These are phyloP conservation scores for Chloroclysta siterata DNA, from an alignment of 2,888 invertebrate species.

Conservation along the genomic window DNA sequence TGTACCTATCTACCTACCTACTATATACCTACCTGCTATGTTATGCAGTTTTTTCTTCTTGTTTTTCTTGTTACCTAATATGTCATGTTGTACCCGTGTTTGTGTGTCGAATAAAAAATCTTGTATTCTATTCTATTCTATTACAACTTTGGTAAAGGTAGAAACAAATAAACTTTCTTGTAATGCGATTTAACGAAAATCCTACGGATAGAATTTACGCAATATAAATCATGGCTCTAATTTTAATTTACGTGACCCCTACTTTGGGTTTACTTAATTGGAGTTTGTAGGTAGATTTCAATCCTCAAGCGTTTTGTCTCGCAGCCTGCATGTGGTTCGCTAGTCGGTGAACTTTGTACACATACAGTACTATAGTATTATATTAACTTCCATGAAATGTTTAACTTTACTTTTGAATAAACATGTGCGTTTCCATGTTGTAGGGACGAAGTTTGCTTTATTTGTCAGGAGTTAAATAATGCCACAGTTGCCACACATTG, in stretches of 20 bases:
- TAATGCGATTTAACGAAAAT: background rate
- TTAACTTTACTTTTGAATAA: conserved; percentile 36
- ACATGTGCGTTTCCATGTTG: conserved; percentile 30
- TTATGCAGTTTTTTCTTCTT: too few species aligned
- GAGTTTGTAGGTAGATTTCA: conserved; percentile 25
- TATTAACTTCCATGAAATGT: conserved; percentile 37
- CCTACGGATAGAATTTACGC: background rate
- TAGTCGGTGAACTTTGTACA: conserved; percentile 27
- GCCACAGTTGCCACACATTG: background rate
- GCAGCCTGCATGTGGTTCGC: conserved; percentile 11
- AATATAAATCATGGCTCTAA: conserved; percentile 24
- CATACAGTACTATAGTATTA: conserved; percentile 13
- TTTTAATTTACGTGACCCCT: conserved; percentile 34
- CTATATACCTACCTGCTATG: too few species aligned
- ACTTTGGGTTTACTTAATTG: conserved; percentile 24
- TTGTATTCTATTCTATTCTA: too few species aligned
- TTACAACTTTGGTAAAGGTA: background rate
- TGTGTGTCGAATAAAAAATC: too few species aligned
- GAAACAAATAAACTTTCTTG: conserved; percentile 11
- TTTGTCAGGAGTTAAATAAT: conserved; percentile 8
- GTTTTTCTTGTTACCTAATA: too few species aligned
- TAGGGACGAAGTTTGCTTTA: conserved; percentile 17
- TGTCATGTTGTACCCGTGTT: too few species aligned
- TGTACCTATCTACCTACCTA: too few species aligned
- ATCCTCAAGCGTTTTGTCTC: conserved; percentile 28